Evolutionary conservation across 1,140 invertebrate genomes (phyloP).

Genomic region (Portunus trituberculatus): DNA sequence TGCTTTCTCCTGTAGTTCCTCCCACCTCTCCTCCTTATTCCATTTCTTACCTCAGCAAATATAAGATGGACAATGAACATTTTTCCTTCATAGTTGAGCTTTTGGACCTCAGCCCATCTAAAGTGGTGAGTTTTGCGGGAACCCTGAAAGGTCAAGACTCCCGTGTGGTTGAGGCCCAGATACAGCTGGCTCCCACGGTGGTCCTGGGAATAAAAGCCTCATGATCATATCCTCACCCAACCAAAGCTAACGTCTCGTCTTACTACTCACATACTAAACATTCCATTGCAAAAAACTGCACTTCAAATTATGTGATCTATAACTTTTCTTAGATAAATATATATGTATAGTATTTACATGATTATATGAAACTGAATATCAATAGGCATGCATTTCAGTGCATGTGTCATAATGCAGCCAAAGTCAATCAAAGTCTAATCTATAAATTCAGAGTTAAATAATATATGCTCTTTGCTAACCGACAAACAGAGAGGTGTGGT

Average conservation of each 20-base stretch:
- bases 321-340: slow-evolving; percentile 27
- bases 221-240: background rate
- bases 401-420: slow-evolving; percentile 4
- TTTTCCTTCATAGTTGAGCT: slow-evolving; percentile 98
- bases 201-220: slow-evolving; percentile 85
- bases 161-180: slow-evolving; percentile 96
- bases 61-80: slow-evolving; percentile 97
- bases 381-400: background rate
- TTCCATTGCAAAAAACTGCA: no score
- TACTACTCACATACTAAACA: background rate
- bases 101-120: slow-evolving; percentile 96
- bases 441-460: slow-evolving; percentile 42
- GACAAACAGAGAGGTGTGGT: background rate
- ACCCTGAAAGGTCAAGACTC: slow-evolving; percentile 96
- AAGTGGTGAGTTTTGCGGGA: slow-evolving; percentile 96
- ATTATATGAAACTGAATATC: background rate
- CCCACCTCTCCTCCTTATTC: background rate
- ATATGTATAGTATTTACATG: background rate
- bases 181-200: slow-evolving; percentile 94
- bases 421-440: slow-evolving; percentile 16
- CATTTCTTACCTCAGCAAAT: slow-evolving; percentile 84
- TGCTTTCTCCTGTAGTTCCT: no score
- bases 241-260: background rate
- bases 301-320: background rate
- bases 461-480: background rate